These are phyloP conservation scores for Carollia perspicillata DNA, from an alignment of 2,113 vertebrate genomes.

Conservation along the genomic window DNA sequence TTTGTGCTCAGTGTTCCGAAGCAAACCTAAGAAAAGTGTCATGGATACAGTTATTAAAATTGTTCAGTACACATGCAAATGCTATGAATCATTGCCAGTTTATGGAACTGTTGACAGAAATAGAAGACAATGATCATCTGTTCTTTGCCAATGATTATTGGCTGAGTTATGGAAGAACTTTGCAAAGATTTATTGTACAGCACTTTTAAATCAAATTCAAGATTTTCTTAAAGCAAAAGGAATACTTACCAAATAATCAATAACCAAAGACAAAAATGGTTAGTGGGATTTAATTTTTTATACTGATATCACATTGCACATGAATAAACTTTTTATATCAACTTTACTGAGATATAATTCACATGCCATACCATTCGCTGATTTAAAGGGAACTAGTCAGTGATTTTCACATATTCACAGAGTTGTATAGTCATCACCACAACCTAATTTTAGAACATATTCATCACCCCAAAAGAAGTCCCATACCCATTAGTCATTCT, in stretches of 20 bases:
- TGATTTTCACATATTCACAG: constrained; percentile 11
- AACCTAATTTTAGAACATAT: constrained; percentile 39
- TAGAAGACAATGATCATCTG: constrained; percentile 71
- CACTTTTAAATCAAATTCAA: constrained; percentile 59
- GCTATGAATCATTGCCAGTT: constrained; percentile 68
- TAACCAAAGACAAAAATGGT: constrained; percentile 57
- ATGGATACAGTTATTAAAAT: constrained; percentile 75
- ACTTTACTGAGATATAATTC: constrained; percentile 39
- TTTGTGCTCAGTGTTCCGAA: constrained; percentile 64
- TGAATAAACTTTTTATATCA: constrained; percentile 32
- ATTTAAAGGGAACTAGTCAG: neutral
- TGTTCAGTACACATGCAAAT: constrained; percentile 73
- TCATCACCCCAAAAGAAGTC: neutral
- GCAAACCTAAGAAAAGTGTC: constrained; percentile 65
- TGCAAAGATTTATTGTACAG: constrained; percentile 66
- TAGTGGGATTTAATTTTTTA: constrained; percentile 41
- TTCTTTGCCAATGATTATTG: constrained; percentile 71
- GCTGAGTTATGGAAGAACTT: constrained; percentile 51
- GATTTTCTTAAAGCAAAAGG: constrained; percentile 54
- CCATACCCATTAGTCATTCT: neutral
- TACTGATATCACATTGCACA: neutral
- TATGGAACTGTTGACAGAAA: constrained; percentile 70
- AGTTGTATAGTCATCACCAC: neutral
- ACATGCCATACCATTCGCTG: neutral
- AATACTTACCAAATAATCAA: constrained; percentile 54